Base-by-base conservation (phyloP, 1,140 invertebrate species). In the Onthophagus taurus region DNA sequence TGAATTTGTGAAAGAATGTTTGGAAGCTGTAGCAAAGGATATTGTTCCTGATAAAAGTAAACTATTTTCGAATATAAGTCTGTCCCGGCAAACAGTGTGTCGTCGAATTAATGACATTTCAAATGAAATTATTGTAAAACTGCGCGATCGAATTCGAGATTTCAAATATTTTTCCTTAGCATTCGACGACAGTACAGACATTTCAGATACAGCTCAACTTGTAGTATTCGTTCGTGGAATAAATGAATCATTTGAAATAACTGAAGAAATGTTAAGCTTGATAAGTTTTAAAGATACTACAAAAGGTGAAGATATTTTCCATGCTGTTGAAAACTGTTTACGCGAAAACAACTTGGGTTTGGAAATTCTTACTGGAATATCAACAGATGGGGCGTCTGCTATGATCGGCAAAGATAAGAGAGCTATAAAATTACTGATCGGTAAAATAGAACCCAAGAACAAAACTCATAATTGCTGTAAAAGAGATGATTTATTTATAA, bases 181-280 rank as follows among this genome's bases (percentile, higher is more conserved):
- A 38, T 49, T 59, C 42, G 59, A 63, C 54, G 59, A 63, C 50
- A 52, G 45, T 31, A 62, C 48, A 24, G 56, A 65, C 47, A 47
- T 59, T 38, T 49, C 45, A 42, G 57, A 61, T 48, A 51, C 48
- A 31, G 48, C 53, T 48, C 48, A 55, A 30, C 33, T 48, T 24
- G 21, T 47, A 18, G 47, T 62, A 39, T 64, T 60, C 45, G 49
- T 59, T 37, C 47, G 52, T 36, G 59, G 55, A 16, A 47, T 59
- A 36, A 36, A 61, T 51, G 20, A 49, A 20, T 31, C 49, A 41
- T 61, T 59, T 50, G 39, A 58, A 34, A 43, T 53, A 39, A 56
- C 42, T 51, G 59, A 65, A 54, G 59, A 60, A 54, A 29, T 65
- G 36, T 21, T 47, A 29, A 34, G 35, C 42, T 37, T 63, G 31